Evolutionary conservation across 1,140 invertebrate genomes (phyloP).

Genomic region (Lordiphosa collinella): DNA sequence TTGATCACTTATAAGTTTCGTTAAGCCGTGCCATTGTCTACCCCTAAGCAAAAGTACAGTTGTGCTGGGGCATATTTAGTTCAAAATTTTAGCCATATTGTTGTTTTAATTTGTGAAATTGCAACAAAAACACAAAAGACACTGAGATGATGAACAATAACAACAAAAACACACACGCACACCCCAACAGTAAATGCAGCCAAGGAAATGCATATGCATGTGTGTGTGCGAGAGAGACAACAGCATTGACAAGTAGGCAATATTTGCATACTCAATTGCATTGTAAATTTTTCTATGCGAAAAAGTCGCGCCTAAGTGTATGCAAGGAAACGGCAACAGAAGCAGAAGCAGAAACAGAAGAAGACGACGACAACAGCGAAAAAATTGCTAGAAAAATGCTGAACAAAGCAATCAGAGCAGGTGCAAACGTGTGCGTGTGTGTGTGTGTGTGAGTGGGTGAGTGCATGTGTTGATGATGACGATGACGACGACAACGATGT

Average conservation of each 20-base stretch:
- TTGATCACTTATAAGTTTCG: too few relatives aligned
- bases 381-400: constrained; percentile 72
- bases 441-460: constrained; percentile 4
- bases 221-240: constrained; percentile 47
- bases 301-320: constrained; percentile 12
- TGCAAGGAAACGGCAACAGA: constrained; percentile 12
- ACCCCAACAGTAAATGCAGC: too few relatives aligned
- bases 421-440: constrained; percentile 20
- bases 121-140: too few relatives aligned
- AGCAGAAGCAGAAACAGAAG: constrained; percentile 5
- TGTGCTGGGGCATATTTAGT: too few relatives aligned
- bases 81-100: too few relatives aligned
- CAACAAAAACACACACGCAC: too few relatives aligned
- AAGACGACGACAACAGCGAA: constrained; percentile 39
- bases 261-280: constrained; percentile 78
- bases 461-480: constrained; percentile 9
- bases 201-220: too few relatives aligned
- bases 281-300: constrained; percentile 76
- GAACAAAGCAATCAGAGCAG: constrained; percentile 75
- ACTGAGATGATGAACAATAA: too few relatives aligned
- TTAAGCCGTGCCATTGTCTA: too few relatives aligned
- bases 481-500: constrained; percentile 51
- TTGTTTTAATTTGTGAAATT: too few relatives aligned
- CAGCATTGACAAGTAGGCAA: constrained; percentile 71
- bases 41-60: not conserved